These are phyloP conservation scores for Ephialtes manifestator DNA, from an alignment of 2,888 invertebrate species.

Conservation along the genomic window DNA sequence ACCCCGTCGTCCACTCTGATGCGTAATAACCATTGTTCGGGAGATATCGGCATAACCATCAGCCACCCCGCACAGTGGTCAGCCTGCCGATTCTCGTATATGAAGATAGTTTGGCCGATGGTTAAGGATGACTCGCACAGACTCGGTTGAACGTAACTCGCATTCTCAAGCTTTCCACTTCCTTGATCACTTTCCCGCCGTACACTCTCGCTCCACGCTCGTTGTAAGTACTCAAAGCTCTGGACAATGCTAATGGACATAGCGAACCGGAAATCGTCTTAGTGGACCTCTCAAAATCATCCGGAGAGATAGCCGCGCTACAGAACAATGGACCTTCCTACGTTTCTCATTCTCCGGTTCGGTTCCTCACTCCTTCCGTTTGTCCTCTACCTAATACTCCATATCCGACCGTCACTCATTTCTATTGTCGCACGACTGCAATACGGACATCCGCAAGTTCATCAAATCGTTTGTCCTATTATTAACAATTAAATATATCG, in stretches of 20 bases:
- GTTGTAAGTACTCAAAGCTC: conserved; percentile 28
- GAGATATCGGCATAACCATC: conserved; percentile 19
- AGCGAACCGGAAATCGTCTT: conserved; percentile 26
- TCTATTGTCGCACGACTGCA: background rate
- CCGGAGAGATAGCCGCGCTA: conserved; percentile 15
- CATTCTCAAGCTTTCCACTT: conserved; percentile 10
- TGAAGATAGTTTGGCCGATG: conserved; percentile 16
- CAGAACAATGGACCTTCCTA: conserved; percentile 44
- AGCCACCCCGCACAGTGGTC: background rate
- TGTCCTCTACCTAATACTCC: background rate
- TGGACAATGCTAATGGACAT: conserved; percentile 31
- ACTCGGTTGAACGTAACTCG: conserved; percentile 8
- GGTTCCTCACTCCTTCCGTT: conserved; percentile 26
- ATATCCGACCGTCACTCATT: background rate
- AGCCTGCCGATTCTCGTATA: conserved; percentile 20
- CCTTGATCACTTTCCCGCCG: conserved; percentile 5
- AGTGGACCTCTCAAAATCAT: background rate
- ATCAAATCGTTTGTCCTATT: background rate
- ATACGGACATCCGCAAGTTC: background rate
- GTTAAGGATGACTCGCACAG: background rate
- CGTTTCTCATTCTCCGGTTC: background rate
- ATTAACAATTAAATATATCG: background rate
- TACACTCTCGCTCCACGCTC: background rate
- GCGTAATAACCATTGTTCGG: conserved; percentile 20
- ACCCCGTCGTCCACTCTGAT: background rate